Evolutionary conservation across 1,140 invertebrate genomes (phyloP).

Genomic region (Drosophila paulistorum): DNA sequence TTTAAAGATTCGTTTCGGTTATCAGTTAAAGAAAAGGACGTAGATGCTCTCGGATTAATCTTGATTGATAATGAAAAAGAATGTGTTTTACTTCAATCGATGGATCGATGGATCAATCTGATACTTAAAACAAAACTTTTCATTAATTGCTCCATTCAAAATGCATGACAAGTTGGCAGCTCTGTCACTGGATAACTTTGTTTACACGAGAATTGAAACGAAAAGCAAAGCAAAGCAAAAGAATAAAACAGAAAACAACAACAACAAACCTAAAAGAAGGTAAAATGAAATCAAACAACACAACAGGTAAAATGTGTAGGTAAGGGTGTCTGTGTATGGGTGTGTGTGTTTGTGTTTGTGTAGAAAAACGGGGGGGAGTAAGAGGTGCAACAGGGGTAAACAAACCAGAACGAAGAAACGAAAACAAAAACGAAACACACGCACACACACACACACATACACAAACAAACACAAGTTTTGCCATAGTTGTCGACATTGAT

Average conservation of each 20-base stretch:
- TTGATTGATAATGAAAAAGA: too few relatives aligned
- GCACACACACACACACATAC: neutral
- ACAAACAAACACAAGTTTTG: constrained; percentile 17
- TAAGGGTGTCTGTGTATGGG: neutral
- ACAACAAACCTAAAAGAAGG: neutral
- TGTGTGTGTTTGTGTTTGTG: too few relatives aligned
- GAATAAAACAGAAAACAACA: constrained; percentile 33
- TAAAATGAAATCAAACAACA: constrained; percentile 13
- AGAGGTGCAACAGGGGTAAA: constrained; percentile 35
- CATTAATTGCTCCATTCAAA: constrained; percentile 4
- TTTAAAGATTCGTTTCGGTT: neutral
- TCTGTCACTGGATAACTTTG: constrained; percentile 10
- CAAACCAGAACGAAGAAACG: constrained; percentile 42
- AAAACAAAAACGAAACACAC: constrained; percentile 46
- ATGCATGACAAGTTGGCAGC: constrained; percentile 14
- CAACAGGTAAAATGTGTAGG: constrained; percentile 9
- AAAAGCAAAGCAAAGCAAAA: constrained; percentile 51
- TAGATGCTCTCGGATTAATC: too few relatives aligned
- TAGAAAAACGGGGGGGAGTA: neutral
- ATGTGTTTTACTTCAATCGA: too few relatives aligned
- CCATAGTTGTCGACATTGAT: constrained; percentile 37
- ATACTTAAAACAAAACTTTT: neutral
- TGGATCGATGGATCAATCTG: neutral
- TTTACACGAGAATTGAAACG: constrained; percentile 27
- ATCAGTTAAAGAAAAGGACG: neutral